phyloP scores from a whole-genome alignment of 1,140 invertebrate species.

The Pinna nobilis region DNA sequence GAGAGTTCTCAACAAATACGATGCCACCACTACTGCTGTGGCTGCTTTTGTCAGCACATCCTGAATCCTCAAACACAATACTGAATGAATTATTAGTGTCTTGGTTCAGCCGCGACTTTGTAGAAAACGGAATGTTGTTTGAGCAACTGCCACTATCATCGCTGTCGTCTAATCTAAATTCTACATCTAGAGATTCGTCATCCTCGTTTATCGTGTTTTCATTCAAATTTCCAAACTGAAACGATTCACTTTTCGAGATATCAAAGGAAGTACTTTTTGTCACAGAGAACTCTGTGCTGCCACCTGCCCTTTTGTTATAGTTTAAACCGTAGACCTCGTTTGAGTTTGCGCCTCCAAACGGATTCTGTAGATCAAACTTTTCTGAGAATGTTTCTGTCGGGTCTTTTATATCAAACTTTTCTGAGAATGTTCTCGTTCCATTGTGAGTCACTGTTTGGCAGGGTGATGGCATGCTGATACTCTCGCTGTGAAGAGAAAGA shows the following conservation, averaged over 20 bases:
- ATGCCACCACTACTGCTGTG: conserved; percentile 45
- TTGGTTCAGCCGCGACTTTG: neutral
- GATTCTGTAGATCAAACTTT: conserved; percentile 25
- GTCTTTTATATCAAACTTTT: too few relatives aligned
- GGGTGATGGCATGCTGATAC: conserved; percentile 46
- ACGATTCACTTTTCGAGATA: neutral
- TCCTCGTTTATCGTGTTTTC: conserved; percentile 12
- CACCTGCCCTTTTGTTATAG: conserved; percentile 25
- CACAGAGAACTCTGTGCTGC: conserved; percentile 60
- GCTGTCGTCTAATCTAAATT: conserved; percentile 42
- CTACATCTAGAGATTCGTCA: conserved; percentile 74
- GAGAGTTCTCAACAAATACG: conserved; percentile 7
- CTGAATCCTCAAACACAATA: conserved; percentile 78
- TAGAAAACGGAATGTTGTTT: conserved; percentile 39
- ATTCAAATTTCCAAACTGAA: neutral
- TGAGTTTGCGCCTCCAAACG: conserved; percentile 33
- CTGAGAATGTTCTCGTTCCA: neutral
- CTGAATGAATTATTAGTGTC: conserved; percentile 68
- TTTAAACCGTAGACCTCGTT: conserved; percentile 1
- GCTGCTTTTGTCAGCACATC: conserved; percentile 58
- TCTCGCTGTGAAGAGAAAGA: conserved; percentile 43
- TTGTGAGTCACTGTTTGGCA: conserved; percentile 46
- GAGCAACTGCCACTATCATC: conserved; percentile 33
- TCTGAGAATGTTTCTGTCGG: neutral
- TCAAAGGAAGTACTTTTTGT: conserved; percentile 29